A percentile compares a stretch with the other conserved stretches of the same genome.
Evolutionary conservation across 2,113 vertebrate genomes (phyloP).

Genomic region (Daphoenositta chrysoptera): DNA sequence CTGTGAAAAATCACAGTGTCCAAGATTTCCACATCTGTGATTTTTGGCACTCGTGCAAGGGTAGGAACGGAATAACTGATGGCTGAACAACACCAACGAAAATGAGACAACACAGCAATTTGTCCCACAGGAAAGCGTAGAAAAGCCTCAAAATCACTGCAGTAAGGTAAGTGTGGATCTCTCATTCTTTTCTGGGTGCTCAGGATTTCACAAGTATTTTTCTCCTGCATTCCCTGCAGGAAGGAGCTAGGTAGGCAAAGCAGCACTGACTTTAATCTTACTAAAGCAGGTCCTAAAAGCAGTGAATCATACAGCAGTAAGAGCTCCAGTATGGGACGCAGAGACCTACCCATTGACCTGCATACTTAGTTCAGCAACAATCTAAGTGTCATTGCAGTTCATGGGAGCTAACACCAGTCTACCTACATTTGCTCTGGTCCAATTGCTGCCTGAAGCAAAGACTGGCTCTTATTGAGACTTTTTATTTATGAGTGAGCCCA

Average conservation of each 20-base stretch:
- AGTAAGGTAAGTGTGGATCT: not conserved
- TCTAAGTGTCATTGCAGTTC: not conserved
- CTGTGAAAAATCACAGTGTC: not conserved
- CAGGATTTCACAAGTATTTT: not conserved
- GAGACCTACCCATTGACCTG: not conserved
- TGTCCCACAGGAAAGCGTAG: not conserved
- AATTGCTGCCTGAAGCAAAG: not conserved
- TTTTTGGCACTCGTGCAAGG: not conserved
- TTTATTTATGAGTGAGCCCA: not conserved
- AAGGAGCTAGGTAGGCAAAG: not conserved
- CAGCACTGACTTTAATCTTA: not conserved
- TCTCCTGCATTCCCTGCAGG: not conserved
- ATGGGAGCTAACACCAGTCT: not conserved
- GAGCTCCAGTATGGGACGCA: not conserved
- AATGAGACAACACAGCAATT: not conserved
- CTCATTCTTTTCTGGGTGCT: not conserved
- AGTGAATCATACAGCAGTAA: not conserved
- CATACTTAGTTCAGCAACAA: not conserved
- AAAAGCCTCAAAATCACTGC: not conserved
- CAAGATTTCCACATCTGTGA: constrained; percentile 13
- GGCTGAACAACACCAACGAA: not conserved
- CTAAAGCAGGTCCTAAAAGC: not conserved
- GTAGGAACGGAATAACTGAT: not conserved
- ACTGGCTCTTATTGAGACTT: not conserved
- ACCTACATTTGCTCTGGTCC: not conserved